Evolutionary conservation across 2,888 invertebrate genomes (phyloP).

Genomic region (Resseliella maxima): DNA sequence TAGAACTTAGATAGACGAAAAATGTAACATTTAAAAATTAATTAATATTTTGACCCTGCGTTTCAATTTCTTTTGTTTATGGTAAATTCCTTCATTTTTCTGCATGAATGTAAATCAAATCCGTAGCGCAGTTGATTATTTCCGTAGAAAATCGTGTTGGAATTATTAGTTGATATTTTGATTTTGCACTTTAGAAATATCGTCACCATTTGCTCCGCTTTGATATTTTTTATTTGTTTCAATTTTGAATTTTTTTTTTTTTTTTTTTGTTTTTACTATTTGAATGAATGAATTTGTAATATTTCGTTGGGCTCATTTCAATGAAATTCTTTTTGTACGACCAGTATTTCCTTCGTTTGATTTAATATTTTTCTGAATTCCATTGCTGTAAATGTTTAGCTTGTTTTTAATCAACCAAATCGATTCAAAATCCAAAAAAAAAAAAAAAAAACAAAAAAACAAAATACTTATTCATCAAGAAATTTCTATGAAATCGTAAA

Average conservation of each 20-base stretch:
- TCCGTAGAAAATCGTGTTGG: background rate
- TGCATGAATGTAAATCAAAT: slow-evolving; percentile 9
- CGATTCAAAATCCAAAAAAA: slow-evolving; percentile 42
- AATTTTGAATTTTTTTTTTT: no score
- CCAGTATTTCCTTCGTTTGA: background rate
- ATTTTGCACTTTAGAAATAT: slow-evolving; percentile 14
- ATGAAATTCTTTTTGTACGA: background rate
- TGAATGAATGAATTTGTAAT: slow-evolving; percentile 9
- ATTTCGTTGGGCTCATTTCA: background rate
- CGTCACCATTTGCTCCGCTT: background rate
- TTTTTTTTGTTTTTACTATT: background rate
- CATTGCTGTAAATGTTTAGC: background rate
- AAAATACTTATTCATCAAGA: background rate
- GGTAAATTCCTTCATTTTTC: background rate
- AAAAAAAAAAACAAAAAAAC: slow-evolving; percentile 47
- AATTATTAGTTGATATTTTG: background rate
- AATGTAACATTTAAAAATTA: background rate
- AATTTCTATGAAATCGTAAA: background rate
- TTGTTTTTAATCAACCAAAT: background rate
- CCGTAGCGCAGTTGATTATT: background rate
- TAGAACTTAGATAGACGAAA: background rate
- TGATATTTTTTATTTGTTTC: no score
- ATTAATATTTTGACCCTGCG: slow-evolving; percentile 45
- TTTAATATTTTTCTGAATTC: background rate
- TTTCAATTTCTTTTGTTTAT: background rate